Percentiles rank a stretch among this genome's conserved stretches.
Conservation (phyloP, 2,113 vertebrate species). For the Azemiops feae region DNA sequence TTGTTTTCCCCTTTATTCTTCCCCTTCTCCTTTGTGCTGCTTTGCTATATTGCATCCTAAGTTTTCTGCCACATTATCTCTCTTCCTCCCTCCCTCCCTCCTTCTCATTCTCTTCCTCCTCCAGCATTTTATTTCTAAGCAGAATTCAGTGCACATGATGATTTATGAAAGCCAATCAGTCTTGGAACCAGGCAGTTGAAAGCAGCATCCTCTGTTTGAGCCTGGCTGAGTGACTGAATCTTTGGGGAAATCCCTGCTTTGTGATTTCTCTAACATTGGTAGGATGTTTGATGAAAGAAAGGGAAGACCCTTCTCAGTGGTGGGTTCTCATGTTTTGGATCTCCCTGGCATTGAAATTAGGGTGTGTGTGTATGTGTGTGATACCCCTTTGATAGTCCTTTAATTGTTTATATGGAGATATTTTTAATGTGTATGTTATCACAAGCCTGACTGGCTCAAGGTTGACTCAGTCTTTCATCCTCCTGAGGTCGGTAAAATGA, state of each 20-base stretch:
- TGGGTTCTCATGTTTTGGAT: neutral
- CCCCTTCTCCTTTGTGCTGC: neutral
- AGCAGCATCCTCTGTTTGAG: neutral
- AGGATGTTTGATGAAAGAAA: neutral
- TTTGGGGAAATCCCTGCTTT: neutral
- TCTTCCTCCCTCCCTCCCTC: neutral
- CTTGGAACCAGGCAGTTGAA: neutral
- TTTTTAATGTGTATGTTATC: neutral
- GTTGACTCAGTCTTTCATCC: neutral
- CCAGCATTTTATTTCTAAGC: neutral
- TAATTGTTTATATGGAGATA: neutral
- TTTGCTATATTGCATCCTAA: neutral
- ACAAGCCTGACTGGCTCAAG: neutral
- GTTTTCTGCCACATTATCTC: neutral
- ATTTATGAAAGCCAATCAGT: neutral
- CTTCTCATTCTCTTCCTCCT: neutral
- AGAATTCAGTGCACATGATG: neutral
- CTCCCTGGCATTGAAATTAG: neutral
- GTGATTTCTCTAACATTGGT: neutral
- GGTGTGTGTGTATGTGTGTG: neutral
- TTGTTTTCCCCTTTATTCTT: neutral
- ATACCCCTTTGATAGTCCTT: neutral
- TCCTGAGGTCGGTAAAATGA: neutral
- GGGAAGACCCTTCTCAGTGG: neutral
- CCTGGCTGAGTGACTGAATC: neutral